Conservation (phyloP, 1,140 invertebrate species). For the Araneus ventricosus region DNA sequence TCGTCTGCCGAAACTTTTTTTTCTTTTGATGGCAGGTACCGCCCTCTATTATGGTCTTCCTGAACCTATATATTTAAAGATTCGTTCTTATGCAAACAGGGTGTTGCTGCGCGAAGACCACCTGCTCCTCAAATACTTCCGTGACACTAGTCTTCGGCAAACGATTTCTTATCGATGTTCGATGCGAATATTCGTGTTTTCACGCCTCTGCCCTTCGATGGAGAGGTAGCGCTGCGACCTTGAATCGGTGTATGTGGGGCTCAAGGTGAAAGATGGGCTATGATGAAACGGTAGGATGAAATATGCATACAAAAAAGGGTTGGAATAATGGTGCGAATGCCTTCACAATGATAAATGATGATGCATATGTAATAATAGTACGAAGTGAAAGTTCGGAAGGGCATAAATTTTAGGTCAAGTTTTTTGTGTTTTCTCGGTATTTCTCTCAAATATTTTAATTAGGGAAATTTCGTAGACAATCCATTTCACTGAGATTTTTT, state of each 20-base stretch:
- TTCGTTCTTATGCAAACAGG: slow-evolving; percentile 61
- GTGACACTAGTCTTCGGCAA: slow-evolving; percentile 6
- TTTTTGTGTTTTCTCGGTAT: no score
- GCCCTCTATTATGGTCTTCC: slow-evolving; percentile 34
- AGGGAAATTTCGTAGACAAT: no score
- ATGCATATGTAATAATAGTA: no score
- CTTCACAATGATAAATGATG: no score
- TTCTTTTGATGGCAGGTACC: neutral
- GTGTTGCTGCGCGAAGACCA: slow-evolving; percentile 41
- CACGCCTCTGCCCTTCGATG: slow-evolving; percentile 63
- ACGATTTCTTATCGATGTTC: slow-evolving; percentile 25
- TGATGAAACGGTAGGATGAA: neutral
- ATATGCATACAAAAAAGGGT: neutral
- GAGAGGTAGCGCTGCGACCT: neutral
- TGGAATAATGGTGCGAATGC: no score
- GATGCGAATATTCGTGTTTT: slow-evolving; percentile 36
- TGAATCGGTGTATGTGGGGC: neutral
- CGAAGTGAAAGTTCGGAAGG: no score
- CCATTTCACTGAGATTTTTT: no score
- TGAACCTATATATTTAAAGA: slow-evolving; percentile 46
- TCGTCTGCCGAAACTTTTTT: neutral
- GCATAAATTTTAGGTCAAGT: no score
- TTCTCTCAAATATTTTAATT: no score
- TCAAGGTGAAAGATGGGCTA: slow-evolving; percentile 31
- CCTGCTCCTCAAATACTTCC: slow-evolving; percentile 57